phyloP scores from a whole-genome alignment of 2,888 invertebrate genomes.

The Idaea straminata region DNA sequence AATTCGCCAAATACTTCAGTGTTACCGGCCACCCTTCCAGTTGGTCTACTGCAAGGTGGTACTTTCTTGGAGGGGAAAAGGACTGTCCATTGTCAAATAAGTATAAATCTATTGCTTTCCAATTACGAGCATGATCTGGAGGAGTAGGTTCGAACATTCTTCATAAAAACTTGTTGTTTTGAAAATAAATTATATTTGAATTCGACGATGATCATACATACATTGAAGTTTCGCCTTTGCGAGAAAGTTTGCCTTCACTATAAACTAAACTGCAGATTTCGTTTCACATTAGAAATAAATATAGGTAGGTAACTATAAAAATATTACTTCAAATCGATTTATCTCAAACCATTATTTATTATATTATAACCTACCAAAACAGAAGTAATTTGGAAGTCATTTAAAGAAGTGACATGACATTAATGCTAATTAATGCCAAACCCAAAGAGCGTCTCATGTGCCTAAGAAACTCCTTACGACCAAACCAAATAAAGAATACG shows the following conservation, averaged over 20 bases:
- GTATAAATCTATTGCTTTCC: slow-evolving; percentile 56
- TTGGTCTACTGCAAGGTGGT: slow-evolving; percentile 50
- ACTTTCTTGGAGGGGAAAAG: slow-evolving; percentile 63
- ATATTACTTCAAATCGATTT: neutral
- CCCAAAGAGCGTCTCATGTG: too few relatives aligned
- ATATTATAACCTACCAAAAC: neutral
- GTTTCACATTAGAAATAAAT: neutral
- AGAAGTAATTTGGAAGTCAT: too few relatives aligned
- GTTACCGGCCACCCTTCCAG: slow-evolving; percentile 53
- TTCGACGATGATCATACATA: neutral
- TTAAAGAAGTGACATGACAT: neutral
- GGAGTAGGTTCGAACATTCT: slow-evolving; percentile 28
- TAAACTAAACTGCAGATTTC: neutral
- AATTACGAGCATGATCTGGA: slow-evolving; percentile 30
- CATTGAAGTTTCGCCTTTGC: neutral
- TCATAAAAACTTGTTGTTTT: neutral
- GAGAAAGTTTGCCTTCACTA: neutral
- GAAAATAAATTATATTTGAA: neutral
- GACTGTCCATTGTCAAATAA: slow-evolving; percentile 65
- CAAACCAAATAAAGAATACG: neutral
- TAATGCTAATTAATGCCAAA: neutral
- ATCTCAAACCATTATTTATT: neutral
- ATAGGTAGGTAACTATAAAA: neutral
- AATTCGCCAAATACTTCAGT: slow-evolving; percentile 47
- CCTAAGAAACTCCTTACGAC: neutral